Percentiles rank a stretch among this genome's conserved stretches.
These are phyloP conservation scores for Strix uralensis DNA, from an alignment of 2,113 vertebrate species.

Conservation along the genomic window DNA sequence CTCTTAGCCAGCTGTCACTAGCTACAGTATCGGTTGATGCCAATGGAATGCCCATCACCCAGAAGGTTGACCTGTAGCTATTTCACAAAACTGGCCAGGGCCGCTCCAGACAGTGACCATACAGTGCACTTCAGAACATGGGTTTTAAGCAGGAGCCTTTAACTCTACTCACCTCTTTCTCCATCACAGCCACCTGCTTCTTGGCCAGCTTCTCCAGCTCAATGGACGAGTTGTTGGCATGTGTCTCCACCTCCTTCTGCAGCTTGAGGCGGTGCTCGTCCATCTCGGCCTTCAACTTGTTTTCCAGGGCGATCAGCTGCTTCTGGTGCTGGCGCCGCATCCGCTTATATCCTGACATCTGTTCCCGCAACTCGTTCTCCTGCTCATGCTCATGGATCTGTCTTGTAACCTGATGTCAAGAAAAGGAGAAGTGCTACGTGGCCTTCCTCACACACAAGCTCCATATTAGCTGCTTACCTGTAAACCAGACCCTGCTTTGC, in stretches of 20 bases:
- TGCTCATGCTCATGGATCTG: slow-evolving; percentile 99
- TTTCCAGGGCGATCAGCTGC: slow-evolving; percentile 99
- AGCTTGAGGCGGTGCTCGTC: slow-evolving; percentile 99
- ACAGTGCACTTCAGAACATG: accelerated
- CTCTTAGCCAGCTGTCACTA: not conserved
- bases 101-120: not conserved
- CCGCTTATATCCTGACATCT: slow-evolving; percentile 99
- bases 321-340: slow-evolving; percentile 99
- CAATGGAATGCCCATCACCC: not conserved
- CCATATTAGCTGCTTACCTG: not conserved
- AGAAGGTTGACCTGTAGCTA: not conserved
- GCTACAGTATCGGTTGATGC: not conserved
- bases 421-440: not conserved
- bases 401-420: slow-evolving; percentile 87
- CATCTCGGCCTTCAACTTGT: slow-evolving; percentile 99
- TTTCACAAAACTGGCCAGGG: not conserved
- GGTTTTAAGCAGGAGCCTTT: not conserved
- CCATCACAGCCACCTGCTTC: slow-evolving; percentile 91
- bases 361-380: slow-evolving; percentile 99
- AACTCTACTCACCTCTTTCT: slow-evolving; percentile 88
- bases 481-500: not conserved
- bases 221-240: slow-evolving; percentile 98
- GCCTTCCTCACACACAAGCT: no score
- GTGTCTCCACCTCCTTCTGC: slow-evolving; percentile 99
- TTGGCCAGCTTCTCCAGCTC: slow-evolving; percentile 99